Evolutionary conservation across 35 echinoderm and acorn worm genomes (phyloP).

Genomic region (Hemicentrotus pulcherrimus): DNA sequence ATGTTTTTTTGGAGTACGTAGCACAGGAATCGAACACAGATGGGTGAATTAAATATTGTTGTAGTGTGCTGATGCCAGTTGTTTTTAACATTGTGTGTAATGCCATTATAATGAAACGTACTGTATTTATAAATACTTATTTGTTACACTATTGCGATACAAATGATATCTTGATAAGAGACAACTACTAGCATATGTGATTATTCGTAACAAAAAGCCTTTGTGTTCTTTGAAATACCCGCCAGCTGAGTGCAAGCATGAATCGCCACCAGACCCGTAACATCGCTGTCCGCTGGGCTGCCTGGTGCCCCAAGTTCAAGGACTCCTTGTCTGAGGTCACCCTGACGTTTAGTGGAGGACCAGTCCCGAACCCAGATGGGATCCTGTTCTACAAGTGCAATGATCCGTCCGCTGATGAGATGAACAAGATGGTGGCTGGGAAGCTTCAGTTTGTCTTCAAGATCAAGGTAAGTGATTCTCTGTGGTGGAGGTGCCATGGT

Average conservation of each 20-base stretch:
- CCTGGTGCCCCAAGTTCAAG: conserved; percentile 65
- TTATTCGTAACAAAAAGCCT: no score
- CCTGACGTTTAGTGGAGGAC: conserved; percentile 65
- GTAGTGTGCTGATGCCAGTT: no score
- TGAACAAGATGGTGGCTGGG: conserved; percentile 59
- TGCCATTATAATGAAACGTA: no score
- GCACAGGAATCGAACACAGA: no score
- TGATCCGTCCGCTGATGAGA: conserved; percentile 33
- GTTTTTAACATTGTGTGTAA: no score
- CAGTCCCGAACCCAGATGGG: conserved; percentile 77
- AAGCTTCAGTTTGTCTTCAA: conserved; percentile 84
- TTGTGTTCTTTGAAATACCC: neutral
- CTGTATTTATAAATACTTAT: no score
- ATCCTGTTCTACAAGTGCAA: conserved; percentile 73
- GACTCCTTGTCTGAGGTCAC: conserved; percentile 65
- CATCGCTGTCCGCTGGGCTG: conserved; percentile 79
- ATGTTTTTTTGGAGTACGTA: no score
- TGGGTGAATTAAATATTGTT: no score
- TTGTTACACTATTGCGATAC: no score
- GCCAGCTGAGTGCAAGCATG: conserved; percentile 78
- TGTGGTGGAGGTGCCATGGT: no score
- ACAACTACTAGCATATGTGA: no score
- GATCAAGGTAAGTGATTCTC: conserved; percentile 65
- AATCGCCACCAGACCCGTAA: conserved; percentile 73
- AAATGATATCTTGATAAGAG: no score